Conservation (phyloP, 2,113 vertebrate species). For the Barbus barbus region DNA sequence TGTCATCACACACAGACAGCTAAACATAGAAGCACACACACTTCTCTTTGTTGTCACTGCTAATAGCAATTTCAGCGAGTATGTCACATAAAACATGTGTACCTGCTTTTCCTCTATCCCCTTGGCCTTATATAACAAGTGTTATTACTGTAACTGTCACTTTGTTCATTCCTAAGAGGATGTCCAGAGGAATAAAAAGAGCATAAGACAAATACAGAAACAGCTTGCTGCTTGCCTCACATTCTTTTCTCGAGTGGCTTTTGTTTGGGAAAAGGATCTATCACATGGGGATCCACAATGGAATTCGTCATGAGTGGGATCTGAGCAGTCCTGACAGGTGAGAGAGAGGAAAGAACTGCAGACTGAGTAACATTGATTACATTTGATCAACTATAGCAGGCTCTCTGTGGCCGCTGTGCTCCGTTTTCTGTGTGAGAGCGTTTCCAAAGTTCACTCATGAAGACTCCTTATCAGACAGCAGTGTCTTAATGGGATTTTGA, state of each 20-base stretch:
- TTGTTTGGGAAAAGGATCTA: conserved; percentile 51
- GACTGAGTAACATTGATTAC: conserved; percentile 42
- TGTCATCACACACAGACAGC: conserved; percentile 18
- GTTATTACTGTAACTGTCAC: conserved; percentile 39
- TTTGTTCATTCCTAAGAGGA: conserved; percentile 27
- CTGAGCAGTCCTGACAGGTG: conserved; percentile 54
- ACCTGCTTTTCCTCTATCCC: neutral
- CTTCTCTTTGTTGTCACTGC: conserved; percentile 1
- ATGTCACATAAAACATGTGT: conserved; percentile 23
- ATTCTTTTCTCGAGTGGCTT: conserved; percentile 56
- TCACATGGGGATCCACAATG: conserved; percentile 57
- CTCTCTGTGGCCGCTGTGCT: conserved; percentile 4
- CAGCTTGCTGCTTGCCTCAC: conserved; percentile 53
- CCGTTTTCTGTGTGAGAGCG: conserved; percentile 44
- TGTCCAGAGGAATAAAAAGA: conserved; percentile 23
- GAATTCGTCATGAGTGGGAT: conserved; percentile 62
- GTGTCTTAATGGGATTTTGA: conserved; percentile 48
- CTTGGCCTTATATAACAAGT: conserved; percentile 11
- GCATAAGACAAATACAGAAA: conserved; percentile 10
- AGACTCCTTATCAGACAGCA: conserved; percentile 46
- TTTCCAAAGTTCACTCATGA: conserved; percentile 52
- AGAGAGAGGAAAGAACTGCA: conserved; percentile 38
- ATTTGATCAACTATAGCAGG: conserved; percentile 58
- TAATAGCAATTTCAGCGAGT: conserved; percentile 12
- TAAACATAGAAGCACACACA: conserved; percentile 26